Percentiles rank a stretch among this genome's conserved stretches.
phyloP scores from a whole-genome alignment of 2,113 vertebrate species.

The Lota lota region DNA sequence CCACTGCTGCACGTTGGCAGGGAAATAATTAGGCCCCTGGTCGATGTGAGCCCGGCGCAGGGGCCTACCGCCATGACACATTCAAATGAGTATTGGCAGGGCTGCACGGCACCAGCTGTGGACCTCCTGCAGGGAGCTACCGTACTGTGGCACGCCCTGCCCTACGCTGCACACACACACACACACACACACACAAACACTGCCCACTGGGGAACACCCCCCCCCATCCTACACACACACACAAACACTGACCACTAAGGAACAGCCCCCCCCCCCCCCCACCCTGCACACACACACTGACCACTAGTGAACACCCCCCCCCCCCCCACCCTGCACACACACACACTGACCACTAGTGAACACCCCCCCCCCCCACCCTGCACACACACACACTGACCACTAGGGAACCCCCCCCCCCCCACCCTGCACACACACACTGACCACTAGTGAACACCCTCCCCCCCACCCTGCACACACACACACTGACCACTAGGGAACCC shows the following conservation, averaged over 20 bases:
- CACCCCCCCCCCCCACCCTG: too few species aligned
- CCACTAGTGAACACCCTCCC: neutral
- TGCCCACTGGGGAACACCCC: too few species aligned
- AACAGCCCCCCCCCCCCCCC: too few species aligned
- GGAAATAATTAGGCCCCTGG: conserved; percentile 70
- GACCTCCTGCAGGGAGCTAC: conserved; percentile 47
- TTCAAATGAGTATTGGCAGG: conserved; percentile 66
- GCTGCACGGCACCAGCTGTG: conserved; percentile 58
- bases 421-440: neutral
- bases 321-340: too few species aligned
- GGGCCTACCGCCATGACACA: conserved; percentile 45
- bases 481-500: neutral
- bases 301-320: too few species aligned
- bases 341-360: too few species aligned
- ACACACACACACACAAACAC: neutral
- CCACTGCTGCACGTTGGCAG: conserved; percentile 54
- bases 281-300: too few species aligned
- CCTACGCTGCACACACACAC: conserved; percentile 14
- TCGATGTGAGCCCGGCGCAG: conserved; percentile 48
- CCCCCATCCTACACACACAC: conserved; percentile 4
- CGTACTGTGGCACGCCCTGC: conserved; percentile 19
- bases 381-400: too few species aligned
- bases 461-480: neutral
- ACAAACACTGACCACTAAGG: too few species aligned
- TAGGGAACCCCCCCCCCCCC: too few species aligned